Evolutionary conservation across 1,140 invertebrate species (phyloP).

Genomic region (Acromyrmex heyeri): DNA sequence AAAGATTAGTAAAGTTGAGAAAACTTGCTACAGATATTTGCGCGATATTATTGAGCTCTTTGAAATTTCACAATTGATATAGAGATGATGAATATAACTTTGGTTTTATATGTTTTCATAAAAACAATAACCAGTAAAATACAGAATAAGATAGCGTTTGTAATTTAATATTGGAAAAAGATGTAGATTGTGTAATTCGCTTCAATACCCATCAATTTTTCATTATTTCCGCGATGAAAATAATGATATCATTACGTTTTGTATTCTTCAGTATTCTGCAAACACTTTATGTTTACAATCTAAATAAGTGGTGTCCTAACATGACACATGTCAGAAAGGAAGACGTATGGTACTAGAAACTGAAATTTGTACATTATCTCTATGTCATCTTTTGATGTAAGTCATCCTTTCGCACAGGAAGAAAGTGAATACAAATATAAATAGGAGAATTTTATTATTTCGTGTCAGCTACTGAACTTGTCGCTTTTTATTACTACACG

Average conservation of each 20-base stretch:
- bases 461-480: neutral
- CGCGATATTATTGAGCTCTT: neutral
- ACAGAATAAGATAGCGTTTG: neutral
- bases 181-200: neutral
- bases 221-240: constrained; percentile 13
- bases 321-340: constrained; percentile 34
- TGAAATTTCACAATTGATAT: neutral
- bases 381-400: neutral
- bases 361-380: constrained; percentile 38
- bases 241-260: neutral
- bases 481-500: neutral
- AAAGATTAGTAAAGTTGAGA: neutral
- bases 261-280: constrained; percentile 7
- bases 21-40: neutral
- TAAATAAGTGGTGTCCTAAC: constrained; percentile 35
- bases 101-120: neutral
- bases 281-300: constrained; percentile 48
- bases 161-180: constrained; percentile 1
- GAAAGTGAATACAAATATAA: constrained; percentile 15
- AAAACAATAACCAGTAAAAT: neutral
- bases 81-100: neutral
- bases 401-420: neutral
- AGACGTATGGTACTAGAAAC: constrained; percentile 24
- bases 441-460: constrained; percentile 39
- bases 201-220: neutral